These are phyloP conservation scores for Tachysurus vachellii DNA, from an alignment of 2,113 vertebrate species.

Conservation along the genomic window DNA sequence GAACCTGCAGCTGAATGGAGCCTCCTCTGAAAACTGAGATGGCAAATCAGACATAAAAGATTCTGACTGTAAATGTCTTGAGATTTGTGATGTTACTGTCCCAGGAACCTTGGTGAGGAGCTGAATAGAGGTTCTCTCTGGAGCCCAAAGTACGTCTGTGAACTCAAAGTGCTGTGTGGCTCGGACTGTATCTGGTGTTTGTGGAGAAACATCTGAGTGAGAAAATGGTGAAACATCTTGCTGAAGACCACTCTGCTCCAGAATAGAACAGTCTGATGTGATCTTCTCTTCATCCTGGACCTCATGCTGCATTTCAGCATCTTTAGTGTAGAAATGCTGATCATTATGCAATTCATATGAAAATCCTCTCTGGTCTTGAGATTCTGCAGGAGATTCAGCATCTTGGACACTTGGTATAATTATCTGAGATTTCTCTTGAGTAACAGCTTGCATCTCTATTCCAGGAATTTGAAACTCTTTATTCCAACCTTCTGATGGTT, in stretches of 20 bases:
- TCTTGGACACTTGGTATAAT: constrained; percentile 26
- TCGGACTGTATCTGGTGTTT: constrained; percentile 57
- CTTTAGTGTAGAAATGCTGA: constrained; percentile 1
- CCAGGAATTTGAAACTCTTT: neutral
- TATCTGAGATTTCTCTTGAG: constrained; percentile 1
- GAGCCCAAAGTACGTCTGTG: constrained; percentile 49
- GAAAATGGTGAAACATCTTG: constrained; percentile 55
- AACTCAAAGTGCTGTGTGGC: constrained; percentile 60
- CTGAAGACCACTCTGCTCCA: constrained; percentile 33
- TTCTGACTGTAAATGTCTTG: constrained; percentile 29
- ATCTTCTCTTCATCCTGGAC: neutral
- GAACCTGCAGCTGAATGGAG: neutral
- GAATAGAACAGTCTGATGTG: constrained; percentile 29
- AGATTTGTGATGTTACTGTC: neutral
- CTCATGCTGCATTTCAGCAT: neutral
- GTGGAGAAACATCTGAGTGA: constrained; percentile 56
- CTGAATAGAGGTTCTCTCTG: constrained; percentile 1
- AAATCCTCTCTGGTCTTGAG: neutral
- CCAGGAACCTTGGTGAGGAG: neutral
- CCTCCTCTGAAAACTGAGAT: neutral
- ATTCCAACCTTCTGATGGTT: neutral
- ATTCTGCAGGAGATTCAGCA: constrained; percentile 8
- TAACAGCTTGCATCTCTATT: neutral
- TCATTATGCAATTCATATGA: neutral
- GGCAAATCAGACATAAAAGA: constrained; percentile 3